Conservation (phyloP, 2,113 vertebrate genomes). For the Serinus canaria region DNA sequence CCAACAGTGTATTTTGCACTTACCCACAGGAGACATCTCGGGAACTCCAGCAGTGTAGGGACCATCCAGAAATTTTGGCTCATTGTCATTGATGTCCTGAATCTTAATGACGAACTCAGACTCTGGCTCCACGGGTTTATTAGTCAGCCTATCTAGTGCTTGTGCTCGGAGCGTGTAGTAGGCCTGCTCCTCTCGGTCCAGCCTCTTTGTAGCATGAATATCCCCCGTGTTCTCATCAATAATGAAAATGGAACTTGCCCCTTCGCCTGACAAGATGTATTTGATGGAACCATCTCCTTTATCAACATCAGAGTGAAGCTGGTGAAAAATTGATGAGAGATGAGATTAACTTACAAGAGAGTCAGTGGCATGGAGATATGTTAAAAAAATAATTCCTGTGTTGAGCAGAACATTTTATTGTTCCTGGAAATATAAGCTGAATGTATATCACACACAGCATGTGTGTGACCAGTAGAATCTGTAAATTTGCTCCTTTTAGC, state of each 20-base stretch:
- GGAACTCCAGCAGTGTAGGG: slow-evolving; percentile 91
- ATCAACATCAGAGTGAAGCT: slow-evolving; percentile 98
- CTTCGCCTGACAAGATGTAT: slow-evolving; percentile 94
- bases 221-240: slow-evolving; percentile 97
- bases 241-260: slow-evolving; percentile 95
- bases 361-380: slow-evolving; percentile 56
- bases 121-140: slow-evolving; percentile 87
- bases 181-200: slow-evolving; percentile 93
- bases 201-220: slow-evolving; percentile 94
- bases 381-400: slow-evolving; percentile 66
- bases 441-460: background rate
- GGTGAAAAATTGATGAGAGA: slow-evolving; percentile 76
- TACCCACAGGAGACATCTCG: slow-evolving; percentile 96
- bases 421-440: slow-evolving; percentile 56
- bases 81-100: slow-evolving; percentile 98
- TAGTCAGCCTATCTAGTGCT: slow-evolving; percentile 88
- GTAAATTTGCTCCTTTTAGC: background rate
- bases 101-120: slow-evolving; percentile 97
- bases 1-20: slow-evolving; percentile 43
- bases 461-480: slow-evolving; percentile 14
- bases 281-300: slow-evolving; percentile 94
- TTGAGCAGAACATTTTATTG: slow-evolving; percentile 37
- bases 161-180: slow-evolving; percentile 93
- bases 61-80: slow-evolving; percentile 93
- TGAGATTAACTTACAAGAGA: slow-evolving; percentile 75